Evolutionary conservation across 2,113 vertebrate genomes (phyloP).

Genomic region (Microcebus ravelobensis): DNA sequence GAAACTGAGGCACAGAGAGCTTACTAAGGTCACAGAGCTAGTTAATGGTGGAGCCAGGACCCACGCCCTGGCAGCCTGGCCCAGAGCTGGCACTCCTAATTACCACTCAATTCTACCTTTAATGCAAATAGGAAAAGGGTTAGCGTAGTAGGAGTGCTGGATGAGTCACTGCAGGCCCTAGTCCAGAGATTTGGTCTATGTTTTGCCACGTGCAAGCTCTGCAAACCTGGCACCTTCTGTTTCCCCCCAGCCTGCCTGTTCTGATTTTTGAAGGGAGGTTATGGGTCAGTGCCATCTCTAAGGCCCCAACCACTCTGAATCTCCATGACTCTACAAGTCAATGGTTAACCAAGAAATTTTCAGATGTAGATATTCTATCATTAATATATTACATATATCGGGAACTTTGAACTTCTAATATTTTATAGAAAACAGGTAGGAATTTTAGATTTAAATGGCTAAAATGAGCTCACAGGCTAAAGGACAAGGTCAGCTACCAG

Average conservation of each 20-base stretch:
- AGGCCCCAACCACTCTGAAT: neutral
- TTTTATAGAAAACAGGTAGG: neutral
- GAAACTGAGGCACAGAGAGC: neutral
- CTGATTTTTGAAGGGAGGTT: neutral
- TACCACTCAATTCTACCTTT: neutral
- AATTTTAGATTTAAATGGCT: neutral
- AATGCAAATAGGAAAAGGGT: constrained; percentile 9
- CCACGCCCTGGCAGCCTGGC: neutral
- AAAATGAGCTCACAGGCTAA: neutral
- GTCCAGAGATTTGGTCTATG: neutral
- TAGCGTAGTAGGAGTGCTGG: neutral
- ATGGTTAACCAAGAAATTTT: neutral
- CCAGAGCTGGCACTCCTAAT: neutral
- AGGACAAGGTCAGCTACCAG: neutral
- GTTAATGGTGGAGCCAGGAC: neutral
- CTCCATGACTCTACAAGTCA: neutral
- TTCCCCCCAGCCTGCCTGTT: neutral
- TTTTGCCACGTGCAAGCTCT: neutral
- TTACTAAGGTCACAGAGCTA: neutral
- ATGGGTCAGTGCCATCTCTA: neutral
- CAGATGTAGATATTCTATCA: neutral
- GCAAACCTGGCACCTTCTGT: neutral
- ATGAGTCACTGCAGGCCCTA: neutral
- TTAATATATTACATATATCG: neutral
- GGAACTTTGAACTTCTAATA: neutral